phyloP scores from a whole-genome alignment of 2,113 vertebrate genomes.

The Hydropotes inermis region DNA sequence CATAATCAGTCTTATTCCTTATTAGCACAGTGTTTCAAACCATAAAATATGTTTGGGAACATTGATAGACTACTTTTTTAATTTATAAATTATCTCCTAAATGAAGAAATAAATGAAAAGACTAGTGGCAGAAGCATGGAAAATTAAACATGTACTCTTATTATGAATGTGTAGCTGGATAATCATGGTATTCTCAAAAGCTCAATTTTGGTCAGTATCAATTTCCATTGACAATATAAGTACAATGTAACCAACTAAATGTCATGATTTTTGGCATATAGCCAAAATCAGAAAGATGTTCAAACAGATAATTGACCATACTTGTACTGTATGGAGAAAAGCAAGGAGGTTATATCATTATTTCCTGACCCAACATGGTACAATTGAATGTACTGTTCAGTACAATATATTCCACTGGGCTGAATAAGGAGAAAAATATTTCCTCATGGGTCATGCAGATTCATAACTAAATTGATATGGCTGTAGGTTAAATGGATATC shows the following conservation, averaged over 20 bases:
- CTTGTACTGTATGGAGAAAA: background rate
- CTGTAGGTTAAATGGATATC: background rate
- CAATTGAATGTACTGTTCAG: background rate
- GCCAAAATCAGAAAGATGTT: background rate
- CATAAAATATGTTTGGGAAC: background rate
- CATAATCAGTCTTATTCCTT: background rate
- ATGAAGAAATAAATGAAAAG: background rate
- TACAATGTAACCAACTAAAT: background rate
- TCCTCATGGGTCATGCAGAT: background rate
- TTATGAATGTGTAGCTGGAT: background rate
- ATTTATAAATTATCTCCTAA: background rate
- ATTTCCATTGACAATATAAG: constrained; percentile 3
- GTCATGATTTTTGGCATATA: background rate
- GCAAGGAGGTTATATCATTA: background rate
- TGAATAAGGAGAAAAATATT: background rate
- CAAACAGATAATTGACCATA: background rate
- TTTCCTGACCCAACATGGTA: background rate
- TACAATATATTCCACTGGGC: background rate
- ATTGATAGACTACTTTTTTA: background rate
- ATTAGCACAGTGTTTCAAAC: background rate
- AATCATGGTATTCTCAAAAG: background rate
- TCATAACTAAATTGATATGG: background rate
- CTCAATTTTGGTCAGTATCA: background rate
- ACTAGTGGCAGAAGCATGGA: background rate
- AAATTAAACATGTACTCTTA: background rate